phyloP scores from a whole-genome alignment of 2,113 vertebrate genomes.

The Etia nguti region DNA sequence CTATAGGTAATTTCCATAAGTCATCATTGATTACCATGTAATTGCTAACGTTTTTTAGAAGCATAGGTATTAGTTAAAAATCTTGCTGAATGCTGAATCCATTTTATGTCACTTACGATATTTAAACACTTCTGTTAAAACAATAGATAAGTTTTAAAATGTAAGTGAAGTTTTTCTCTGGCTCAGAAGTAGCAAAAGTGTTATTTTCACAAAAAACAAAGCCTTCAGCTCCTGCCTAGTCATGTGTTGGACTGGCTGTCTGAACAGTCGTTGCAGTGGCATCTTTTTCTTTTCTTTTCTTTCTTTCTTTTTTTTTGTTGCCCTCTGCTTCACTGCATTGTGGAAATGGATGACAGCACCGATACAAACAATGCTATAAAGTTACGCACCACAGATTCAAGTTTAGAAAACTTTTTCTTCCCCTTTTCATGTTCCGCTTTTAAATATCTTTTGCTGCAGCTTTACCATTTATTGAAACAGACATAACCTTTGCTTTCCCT shows the following conservation, averaged over 20 bases:
- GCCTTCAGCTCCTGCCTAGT: neutral
- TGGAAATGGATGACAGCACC: constrained; percentile 41
- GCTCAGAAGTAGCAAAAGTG: neutral
- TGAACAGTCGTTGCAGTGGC: neutral
- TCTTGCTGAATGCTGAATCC: neutral
- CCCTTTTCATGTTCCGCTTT: neutral
- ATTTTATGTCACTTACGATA: neutral
- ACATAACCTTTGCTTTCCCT: neutral
- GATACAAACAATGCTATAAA: constrained; percentile 32
- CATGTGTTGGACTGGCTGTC: constrained; percentile 1
- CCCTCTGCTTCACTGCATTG: constrained; percentile 24
- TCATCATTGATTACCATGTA: neutral
- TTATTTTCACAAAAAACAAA: neutral
- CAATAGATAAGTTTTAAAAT: neutral
- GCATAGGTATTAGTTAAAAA: neutral
- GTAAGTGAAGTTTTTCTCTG: neutral
- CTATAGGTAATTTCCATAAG: neutral
- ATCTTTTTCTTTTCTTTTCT: neutral
- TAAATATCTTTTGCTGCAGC: neutral
- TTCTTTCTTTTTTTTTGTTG: neutral
- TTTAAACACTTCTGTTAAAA: neutral
- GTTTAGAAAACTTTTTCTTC: neutral
- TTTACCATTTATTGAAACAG: neutral
- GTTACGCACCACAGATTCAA: constrained; percentile 9
- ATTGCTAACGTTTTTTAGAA: neutral